Percentiles rank a stretch among this genome's conserved stretches.
These are phyloP conservation scores for Erannis defoliaria DNA, from an alignment of 2,888 invertebrate genomes.

Conservation along the genomic window DNA sequence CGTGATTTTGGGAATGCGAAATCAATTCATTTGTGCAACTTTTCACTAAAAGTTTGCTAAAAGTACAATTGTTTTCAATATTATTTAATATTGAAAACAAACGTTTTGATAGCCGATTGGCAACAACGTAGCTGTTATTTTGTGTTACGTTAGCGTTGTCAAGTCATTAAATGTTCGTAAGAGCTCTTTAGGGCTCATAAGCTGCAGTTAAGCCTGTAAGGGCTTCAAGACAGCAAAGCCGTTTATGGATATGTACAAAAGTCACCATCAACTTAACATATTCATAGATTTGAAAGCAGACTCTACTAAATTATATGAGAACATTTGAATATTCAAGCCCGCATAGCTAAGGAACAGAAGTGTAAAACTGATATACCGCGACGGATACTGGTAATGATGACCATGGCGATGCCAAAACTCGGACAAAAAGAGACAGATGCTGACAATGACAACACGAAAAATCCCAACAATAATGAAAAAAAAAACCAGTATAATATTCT, in stretches of 20 bases:
- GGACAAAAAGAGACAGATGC: not conserved
- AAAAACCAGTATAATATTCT: not conserved
- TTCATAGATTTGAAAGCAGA: not conserved
- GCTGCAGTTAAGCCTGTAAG: not conserved
- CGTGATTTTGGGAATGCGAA: too few relatives aligned
- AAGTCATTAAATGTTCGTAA: not conserved
- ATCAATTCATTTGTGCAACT: not conserved
- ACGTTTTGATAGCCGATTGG: not conserved
- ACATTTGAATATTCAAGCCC: not conserved
- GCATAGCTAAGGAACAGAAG: not conserved
- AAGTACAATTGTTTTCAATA: not conserved
- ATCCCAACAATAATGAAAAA: not conserved
- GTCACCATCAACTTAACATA: not conserved
- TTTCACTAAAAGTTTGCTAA: not conserved
- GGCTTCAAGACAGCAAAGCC: not conserved
- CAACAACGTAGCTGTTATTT: not conserved
- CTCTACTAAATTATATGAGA: not conserved
- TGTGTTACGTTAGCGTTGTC: not conserved
- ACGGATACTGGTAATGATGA: not conserved
- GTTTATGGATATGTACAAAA: conserved; percentile 1
- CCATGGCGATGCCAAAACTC: not conserved
- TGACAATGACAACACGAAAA: not conserved
- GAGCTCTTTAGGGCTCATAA: conserved; percentile 6
- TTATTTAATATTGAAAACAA: not conserved
- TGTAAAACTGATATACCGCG: too few relatives aligned